Base-by-base conservation (phyloP, 2,797 vertebrate species). In the Tangara arthus region DNA sequence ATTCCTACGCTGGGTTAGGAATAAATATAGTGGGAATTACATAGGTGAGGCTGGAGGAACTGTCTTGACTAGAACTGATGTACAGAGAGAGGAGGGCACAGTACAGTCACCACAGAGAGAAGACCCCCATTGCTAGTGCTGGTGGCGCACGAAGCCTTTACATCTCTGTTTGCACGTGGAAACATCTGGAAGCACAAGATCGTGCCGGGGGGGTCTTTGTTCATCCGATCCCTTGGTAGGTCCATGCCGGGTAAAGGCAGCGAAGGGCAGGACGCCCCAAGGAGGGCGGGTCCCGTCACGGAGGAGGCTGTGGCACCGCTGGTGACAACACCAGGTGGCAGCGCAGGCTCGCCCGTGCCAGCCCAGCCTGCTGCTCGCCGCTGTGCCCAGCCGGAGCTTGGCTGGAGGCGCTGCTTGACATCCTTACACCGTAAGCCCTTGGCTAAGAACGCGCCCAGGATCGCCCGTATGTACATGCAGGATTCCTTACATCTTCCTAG, bases 251-350 rank as follows among this genome's bases (percentile, higher is more conserved):
- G 12, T 3, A 11, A 55, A 49, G 26, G 5, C 37, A 9, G 1
- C 1, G 4, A 35, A 53, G 32, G 23, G n/a, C 57, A 20, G 41
- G 26, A 5, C 3, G 4, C 9, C 4, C 8, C 7, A 6, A 0
- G 14, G 1, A 13, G 8, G 15, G 1, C 4, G 0, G 35, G 3
- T 5, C 5, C 8, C 0, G 1, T 2, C 2, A 0, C 1, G 1
- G 34, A 9, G 27, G 21, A 13, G 42, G 32, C 47, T 6, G 3
- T 0, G 42, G 0, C 8, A 1, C 2, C 6, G 2, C 26, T 7
- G 18, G 42, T 19, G 69, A 18, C 96, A 78, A 8, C 34, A 27
- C 7, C 84, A 95, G 94, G 52, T 47, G 94, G 92, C 92, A 93
- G 68, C 26, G 71, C 26, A 3, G 60, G 44, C 6, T 6, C 7